phyloP scores from a whole-genome alignment of 2,113 vertebrate genomes.

The Xyrauchen texanus region DNA sequence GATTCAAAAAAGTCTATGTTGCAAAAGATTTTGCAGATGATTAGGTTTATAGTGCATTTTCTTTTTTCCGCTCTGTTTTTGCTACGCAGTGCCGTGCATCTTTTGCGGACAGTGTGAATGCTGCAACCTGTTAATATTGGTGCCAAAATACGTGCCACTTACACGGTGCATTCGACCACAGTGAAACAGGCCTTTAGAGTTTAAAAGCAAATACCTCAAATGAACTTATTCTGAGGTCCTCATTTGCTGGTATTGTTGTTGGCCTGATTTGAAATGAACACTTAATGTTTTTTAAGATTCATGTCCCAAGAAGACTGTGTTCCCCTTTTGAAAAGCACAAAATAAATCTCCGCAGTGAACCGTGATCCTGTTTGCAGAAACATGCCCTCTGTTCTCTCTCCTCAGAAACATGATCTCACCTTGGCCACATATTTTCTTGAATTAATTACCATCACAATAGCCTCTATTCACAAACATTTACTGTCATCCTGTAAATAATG shows the following conservation, averaged over 20 bases:
- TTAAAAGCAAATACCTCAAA: background rate
- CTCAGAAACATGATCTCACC: conserved; percentile 41
- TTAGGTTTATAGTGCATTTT: no score
- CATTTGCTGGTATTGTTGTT: background rate
- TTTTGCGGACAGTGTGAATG: no score
- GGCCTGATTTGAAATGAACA: background rate
- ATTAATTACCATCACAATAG: conserved; percentile 46
- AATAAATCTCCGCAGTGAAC: conserved; percentile 5
- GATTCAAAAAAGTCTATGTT: no score
- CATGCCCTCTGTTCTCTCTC: conserved; percentile 34
- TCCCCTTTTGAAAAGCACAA: background rate
- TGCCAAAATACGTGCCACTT: no score
- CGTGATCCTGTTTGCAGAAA: background rate
- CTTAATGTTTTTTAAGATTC: background rate
- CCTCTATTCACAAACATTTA: conserved; percentile 53
- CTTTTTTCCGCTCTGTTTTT: no score
- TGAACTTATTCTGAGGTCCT: background rate
- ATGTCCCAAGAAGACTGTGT: background rate
- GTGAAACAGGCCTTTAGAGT: no score
- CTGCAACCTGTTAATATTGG: no score
- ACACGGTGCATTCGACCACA: no score
- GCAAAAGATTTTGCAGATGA: no score
- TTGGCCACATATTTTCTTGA: conserved; percentile 28
- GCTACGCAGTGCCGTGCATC: no score
- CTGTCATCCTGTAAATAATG: conserved; percentile 49